These are phyloP conservation scores for Hanleya hanleyi DNA, from an alignment of 2,888 invertebrate species.

Conservation along the genomic window DNA sequence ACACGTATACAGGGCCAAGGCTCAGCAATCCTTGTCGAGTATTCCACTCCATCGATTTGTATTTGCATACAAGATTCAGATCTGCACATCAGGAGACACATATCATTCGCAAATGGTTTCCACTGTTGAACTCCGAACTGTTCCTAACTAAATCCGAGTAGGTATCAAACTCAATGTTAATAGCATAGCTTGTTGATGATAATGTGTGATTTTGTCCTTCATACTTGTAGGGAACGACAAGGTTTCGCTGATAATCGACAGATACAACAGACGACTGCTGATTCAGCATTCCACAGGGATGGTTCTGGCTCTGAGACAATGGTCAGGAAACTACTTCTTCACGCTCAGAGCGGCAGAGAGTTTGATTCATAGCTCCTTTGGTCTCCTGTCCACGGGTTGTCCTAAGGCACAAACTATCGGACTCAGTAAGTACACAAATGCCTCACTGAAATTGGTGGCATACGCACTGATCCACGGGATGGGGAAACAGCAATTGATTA, in stretches of 20 bases:
- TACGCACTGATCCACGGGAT: no score
- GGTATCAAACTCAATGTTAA: no score
- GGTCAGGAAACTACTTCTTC: constrained; percentile 5
- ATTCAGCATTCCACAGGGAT: background rate
- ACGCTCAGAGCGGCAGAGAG: constrained; percentile 2
- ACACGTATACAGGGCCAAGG: no score
- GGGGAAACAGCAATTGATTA: no score
- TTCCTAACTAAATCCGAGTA: no score
- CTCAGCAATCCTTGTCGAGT: no score
- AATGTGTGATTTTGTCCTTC: background rate
- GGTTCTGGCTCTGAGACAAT: background rate
- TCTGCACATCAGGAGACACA: no score
- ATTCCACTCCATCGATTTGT: no score
- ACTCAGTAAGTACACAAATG: constrained; percentile 1
- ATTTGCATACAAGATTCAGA: no score
- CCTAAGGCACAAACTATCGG: background rate
- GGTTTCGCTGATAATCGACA: background rate
- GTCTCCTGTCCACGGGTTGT: constrained; percentile 6
- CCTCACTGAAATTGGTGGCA: no score
- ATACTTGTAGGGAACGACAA: background rate
- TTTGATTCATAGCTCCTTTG: background rate
- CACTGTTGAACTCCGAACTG: no score
- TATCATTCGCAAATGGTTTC: no score
- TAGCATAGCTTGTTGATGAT: background rate
- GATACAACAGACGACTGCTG: background rate